phyloP scores from a whole-genome alignment of 2,888 invertebrate species.

The Suillia variegata region DNA sequence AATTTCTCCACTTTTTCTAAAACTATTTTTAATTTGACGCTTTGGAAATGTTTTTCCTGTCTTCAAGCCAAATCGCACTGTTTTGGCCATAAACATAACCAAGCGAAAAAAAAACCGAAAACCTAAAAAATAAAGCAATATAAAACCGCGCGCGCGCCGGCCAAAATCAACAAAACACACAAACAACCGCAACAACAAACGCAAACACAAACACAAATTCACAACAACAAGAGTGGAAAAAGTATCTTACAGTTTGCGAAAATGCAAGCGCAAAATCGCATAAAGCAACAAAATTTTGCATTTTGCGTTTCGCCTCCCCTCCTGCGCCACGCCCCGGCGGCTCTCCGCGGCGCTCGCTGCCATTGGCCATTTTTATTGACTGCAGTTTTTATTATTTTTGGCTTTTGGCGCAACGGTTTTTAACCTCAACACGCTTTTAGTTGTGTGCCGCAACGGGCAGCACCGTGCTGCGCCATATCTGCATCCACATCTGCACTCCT shows the following conservation, averaged over 20 bases:
- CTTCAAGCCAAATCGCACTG: background rate
- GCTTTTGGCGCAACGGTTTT: background rate
- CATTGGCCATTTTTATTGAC: background rate
- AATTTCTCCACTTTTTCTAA: background rate
- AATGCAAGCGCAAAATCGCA: background rate
- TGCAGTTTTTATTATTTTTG: background rate
- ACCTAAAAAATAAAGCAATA: no score
- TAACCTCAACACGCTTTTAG: background rate
- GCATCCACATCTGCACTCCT: background rate
- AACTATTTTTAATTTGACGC: background rate
- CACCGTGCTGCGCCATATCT: background rate
- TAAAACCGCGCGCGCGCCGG: background rate
- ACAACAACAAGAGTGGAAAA: no score
- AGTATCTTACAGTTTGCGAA: no score
- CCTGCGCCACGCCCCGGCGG: background rate
- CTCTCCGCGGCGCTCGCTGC: background rate
- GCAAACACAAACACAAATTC: no score
- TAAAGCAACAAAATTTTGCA: background rate
- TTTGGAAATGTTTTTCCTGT: background rate
- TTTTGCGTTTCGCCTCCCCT: background rate
- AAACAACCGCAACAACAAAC: no score
- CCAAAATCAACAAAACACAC: background rate
- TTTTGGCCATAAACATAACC: background rate
- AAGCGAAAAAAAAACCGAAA: no score
- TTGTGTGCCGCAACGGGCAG: background rate